phyloP scores from a whole-genome alignment of 1,140 invertebrate genomes.

The Semibalanus balanoides region DNA sequence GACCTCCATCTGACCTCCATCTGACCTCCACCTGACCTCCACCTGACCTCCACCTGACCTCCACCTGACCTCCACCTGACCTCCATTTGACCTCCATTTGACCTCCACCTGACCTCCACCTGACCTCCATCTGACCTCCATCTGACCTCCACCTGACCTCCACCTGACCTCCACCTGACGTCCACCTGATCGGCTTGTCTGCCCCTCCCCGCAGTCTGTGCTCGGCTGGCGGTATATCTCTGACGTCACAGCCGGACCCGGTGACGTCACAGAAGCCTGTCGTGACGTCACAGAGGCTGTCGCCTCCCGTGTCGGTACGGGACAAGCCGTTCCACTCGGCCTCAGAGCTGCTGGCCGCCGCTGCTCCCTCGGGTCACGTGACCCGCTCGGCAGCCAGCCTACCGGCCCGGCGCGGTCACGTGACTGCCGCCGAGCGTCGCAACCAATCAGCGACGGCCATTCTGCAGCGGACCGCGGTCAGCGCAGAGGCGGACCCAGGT shows the following conservation, averaged over 20 bases:
- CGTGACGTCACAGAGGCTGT: neutral
- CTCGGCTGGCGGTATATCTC: neutral
- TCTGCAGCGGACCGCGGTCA: neutral
- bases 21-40: too few relatives aligned
- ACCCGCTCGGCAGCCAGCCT: neutral
- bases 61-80: too few relatives aligned
- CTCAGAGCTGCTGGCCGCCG: constrained; percentile 4
- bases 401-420: neutral
- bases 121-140: too few relatives aligned
- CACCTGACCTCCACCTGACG: too few relatives aligned
- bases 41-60: too few relatives aligned
- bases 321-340: constrained; percentile 10
- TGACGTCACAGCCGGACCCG: neutral
- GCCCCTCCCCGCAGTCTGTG: neutral
- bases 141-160: too few relatives aligned
- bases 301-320: too few relatives aligned
- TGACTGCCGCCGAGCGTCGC: neutral
- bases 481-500: too few relatives aligned
- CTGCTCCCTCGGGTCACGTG: neutral
- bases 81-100: too few relatives aligned
- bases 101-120: too few relatives aligned
- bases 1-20: too few relatives aligned
- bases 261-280: neutral
- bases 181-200: too few relatives aligned
- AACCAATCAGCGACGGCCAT: neutral